Conservation (phyloP, 2,797 vertebrate species). For the Pangasius djambal region DNA sequence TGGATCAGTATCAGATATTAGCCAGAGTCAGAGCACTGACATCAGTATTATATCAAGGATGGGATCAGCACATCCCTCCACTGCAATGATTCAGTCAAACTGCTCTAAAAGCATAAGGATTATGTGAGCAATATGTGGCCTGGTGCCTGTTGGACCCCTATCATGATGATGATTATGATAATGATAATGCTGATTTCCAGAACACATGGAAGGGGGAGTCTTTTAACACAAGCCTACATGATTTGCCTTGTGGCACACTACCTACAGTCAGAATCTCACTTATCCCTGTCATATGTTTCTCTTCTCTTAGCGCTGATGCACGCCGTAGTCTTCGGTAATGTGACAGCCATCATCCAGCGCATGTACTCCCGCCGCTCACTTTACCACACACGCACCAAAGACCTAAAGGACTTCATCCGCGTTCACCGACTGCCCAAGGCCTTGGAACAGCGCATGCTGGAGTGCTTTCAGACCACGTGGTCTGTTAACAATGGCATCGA, state of each 20-base stretch:
- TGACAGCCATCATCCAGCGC: conserved; percentile 97
- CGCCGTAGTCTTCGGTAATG: conserved; percentile 95
- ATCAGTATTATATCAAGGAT: background rate
- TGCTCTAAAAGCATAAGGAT: background rate
- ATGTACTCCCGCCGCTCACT: conserved; percentile 98
- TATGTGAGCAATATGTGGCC: background rate
- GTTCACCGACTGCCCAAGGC: conserved; percentile 94
- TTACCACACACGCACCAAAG: conserved; percentile 97
- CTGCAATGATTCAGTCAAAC: background rate
- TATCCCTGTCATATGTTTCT: background rate
- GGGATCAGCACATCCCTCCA: background rate
- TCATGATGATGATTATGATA: background rate
- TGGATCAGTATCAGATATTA: background rate
- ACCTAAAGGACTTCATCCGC: conserved; percentile 96
- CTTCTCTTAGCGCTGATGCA: conserved; percentile 89
- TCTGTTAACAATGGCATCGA: conserved; percentile 94
- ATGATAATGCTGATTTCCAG: background rate
- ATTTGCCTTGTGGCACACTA: background rate
- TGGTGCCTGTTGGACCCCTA: background rate
- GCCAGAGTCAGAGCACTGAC: background rate
- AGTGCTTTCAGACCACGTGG: conserved; percentile 98
- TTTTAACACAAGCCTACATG: background rate
- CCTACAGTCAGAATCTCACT: background rate
- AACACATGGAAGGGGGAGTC: background rate
- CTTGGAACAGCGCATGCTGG: conserved; percentile 96